These are phyloP conservation scores for Axinella damicornis DNA, from an alignment of 37 sponge, comb jelly and placozoan genomes.

Conservation along the genomic window DNA sequence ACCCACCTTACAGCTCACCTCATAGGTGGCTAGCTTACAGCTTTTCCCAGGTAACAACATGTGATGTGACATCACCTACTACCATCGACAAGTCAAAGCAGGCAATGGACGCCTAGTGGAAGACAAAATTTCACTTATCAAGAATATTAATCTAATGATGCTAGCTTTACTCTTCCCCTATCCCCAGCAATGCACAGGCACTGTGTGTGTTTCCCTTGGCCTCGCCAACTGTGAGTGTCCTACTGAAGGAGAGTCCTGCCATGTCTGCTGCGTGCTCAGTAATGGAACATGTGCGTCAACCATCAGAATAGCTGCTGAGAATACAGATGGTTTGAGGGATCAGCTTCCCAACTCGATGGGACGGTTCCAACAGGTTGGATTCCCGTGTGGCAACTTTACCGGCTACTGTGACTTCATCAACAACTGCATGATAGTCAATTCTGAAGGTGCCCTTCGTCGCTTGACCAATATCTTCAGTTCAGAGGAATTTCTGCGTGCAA, in stretches of 20 bases:
- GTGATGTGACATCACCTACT: too few species aligned
- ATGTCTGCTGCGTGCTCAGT: conserved; percentile 55
- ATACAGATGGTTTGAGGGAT: neutral
- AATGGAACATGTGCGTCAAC: conserved; percentile 45
- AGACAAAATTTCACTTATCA: too few species aligned
- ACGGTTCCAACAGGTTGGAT: conserved; percentile 25
- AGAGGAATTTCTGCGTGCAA: neutral
- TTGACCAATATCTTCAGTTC: conserved; percentile 32
- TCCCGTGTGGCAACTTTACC: conserved; percentile 62
- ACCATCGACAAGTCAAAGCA: too few species aligned
- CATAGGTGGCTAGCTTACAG: too few species aligned
- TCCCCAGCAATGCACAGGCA: conserved; percentile 69
- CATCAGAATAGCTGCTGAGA: neutral
- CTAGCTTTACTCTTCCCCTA: too few species aligned
- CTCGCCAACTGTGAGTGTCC: conserved; percentile 60
- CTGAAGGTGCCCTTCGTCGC: conserved; percentile 27
- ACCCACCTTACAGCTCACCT: too few species aligned
- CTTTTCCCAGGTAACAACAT: too few species aligned
- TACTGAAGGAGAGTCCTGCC: conserved; percentile 31
- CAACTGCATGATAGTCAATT: conserved; percentile 23
- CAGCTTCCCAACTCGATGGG: conserved; percentile 16
- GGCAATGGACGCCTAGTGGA: too few species aligned
- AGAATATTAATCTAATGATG: too few species aligned
- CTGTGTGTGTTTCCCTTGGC: conserved; percentile 56
- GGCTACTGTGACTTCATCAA: conserved; percentile 85